Percentiles rank a stretch among this genome's conserved stretches.
phyloP scores from a whole-genome alignment of 2,888 invertebrate species.

The Pandemis corylana region DNA sequence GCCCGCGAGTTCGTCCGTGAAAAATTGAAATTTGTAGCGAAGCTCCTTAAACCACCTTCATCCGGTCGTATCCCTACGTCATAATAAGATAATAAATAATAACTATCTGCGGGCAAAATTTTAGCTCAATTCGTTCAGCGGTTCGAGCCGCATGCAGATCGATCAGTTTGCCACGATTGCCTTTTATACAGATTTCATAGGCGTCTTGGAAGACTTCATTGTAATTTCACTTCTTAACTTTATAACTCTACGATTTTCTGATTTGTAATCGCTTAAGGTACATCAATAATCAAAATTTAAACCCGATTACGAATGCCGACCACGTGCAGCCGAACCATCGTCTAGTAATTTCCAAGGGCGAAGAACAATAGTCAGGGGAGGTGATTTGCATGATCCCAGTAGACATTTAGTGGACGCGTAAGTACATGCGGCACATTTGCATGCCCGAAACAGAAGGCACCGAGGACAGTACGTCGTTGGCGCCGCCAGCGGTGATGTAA shows the following conservation, averaged over 20 bases:
- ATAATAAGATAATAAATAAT: too few relatives aligned
- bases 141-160: too few relatives aligned
- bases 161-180: too few relatives aligned
- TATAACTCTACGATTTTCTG: background rate
- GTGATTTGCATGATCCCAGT: constrained; percentile 73
- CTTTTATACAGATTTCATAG: too few relatives aligned
- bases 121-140: too few relatives aligned
- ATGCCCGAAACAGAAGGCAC: constrained; percentile 69
- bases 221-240: background rate
- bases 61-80: too few relatives aligned
- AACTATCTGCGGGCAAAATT: too few relatives aligned
- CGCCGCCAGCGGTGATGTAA: constrained; percentile 76
- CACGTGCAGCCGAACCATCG: constrained; percentile 67
- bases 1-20: too few relatives aligned
- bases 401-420: constrained; percentile 61
- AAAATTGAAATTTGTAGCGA: too few relatives aligned
- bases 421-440: constrained; percentile 76
- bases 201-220: too few relatives aligned
- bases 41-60: too few relatives aligned
- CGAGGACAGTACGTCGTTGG: constrained; percentile 54
- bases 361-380: constrained; percentile 77
- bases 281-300: constrained; percentile 64
- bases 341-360: constrained; percentile 78
- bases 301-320: constrained; percentile 70
- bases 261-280: constrained; percentile 8